A percentile compares a stretch with the other conserved stretches of the same genome.
Conservation (phyloP, 2,113 vertebrate species). For the Columbina picui region DNA sequence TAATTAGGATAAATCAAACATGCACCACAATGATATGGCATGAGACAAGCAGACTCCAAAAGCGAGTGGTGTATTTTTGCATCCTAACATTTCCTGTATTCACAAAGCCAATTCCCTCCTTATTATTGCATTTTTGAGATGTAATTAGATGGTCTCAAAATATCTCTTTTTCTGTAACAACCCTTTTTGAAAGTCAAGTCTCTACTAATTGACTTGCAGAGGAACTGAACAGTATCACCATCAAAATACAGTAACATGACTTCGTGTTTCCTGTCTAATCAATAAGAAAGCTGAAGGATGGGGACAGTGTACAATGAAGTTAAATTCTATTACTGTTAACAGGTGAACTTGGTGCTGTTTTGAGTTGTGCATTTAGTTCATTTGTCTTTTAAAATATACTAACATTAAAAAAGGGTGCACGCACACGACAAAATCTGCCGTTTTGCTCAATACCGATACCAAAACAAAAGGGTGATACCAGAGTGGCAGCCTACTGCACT, state of each 20-base stretch:
- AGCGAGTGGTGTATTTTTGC: not conserved
- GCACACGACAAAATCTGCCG: not conserved
- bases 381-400: not conserved
- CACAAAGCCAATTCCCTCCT: not conserved
- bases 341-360: not conserved
- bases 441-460: not conserved
- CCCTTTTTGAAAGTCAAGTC: not conserved
- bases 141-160: slow-evolving; percentile 15
- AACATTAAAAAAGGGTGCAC: not conserved
- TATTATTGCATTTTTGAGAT: not conserved
- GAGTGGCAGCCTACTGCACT: not conserved
- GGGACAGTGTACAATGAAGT: not conserved
- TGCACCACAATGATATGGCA: not conserved
- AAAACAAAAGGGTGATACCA: not conserved
- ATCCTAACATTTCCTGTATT: not conserved
- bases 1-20: slow-evolving; percentile 8
- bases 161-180: not conserved
- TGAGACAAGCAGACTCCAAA: not conserved
- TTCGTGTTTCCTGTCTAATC: not conserved
- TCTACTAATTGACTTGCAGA: not conserved
- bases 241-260: not conserved
- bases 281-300: not conserved
- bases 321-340: not conserved
- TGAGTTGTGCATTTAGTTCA: not conserved
- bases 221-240: not conserved